Evolutionary conservation across 1,140 invertebrate genomes (phyloP).

Genomic region (Papilio dardanus): DNA sequence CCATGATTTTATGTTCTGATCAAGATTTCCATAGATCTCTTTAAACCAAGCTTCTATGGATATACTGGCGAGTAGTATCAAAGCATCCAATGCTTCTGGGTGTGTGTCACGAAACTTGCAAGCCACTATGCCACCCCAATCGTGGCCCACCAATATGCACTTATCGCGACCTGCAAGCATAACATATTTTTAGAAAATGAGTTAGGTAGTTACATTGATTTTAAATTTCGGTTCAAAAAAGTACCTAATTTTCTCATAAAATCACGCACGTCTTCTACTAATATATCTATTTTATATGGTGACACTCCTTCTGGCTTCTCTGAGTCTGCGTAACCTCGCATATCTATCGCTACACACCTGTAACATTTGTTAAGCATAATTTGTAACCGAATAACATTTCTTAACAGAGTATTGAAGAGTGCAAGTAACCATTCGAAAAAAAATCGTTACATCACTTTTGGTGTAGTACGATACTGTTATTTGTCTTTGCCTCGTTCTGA

Average conservation of each 20-base stretch:
- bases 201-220: no score
- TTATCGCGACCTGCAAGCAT: slow-evolving; percentile 77
- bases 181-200: slow-evolving; percentile 24
- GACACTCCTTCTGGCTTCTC: slow-evolving; percentile 84
- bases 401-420: no score
- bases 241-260: slow-evolving; percentile 84
- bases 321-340: slow-evolving; percentile 87
- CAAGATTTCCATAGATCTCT: slow-evolving; percentile 64
- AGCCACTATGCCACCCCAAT: slow-evolving; percentile 87
- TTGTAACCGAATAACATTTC: no score
- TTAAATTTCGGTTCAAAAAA: no score
- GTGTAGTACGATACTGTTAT: no score
- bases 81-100: slow-evolving; percentile 84
- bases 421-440: background rate
- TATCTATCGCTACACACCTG: slow-evolving; percentile 87
- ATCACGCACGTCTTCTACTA: slow-evolving; percentile 85
- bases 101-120: slow-evolving; percentile 82
- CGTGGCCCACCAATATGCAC: slow-evolving; percentile 86
- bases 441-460: background rate
- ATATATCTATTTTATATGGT: slow-evolving; percentile 81
- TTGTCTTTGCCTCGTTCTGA: no score
- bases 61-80: slow-evolving; percentile 84
- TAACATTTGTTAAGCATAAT: no score
- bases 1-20: slow-evolving; percentile 84
- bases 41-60: slow-evolving; percentile 79